phyloP scores from a whole-genome alignment of 2,888 invertebrate genomes.

The Nowickia ferox region DNA sequence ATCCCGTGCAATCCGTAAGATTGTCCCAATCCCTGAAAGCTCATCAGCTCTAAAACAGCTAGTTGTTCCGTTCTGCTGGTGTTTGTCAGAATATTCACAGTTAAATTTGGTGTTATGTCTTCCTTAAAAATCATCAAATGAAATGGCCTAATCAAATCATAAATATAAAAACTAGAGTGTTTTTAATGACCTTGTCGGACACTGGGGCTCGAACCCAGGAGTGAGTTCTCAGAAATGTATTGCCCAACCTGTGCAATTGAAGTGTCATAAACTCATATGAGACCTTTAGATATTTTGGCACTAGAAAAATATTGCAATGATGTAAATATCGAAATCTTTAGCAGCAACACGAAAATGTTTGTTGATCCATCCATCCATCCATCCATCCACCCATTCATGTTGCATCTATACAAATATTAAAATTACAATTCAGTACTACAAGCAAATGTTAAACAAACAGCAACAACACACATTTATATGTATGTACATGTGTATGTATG shows the following conservation, averaged over 20 bases:
- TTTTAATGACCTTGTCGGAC: too few relatives aligned
- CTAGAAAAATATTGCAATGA: slow-evolving; percentile 16
- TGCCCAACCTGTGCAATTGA: background rate
- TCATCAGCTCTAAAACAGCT: too few relatives aligned
- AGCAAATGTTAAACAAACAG: slow-evolving; percentile 30
- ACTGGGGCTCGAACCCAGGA: too few relatives aligned
- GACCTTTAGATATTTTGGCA: slow-evolving; percentile 20
- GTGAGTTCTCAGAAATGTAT: background rate
- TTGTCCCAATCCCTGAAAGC: too few relatives aligned
- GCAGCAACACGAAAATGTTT: slow-evolving; percentile 36
- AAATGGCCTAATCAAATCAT: too few relatives aligned
- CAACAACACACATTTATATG: background rate
- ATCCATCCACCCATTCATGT: slow-evolving; percentile 36
- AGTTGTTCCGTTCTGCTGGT: too few relatives aligned
- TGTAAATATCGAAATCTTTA: slow-evolving; percentile 20
- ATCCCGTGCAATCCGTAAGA: too few relatives aligned
- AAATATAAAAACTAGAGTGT: background rate
- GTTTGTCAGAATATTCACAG: too few relatives aligned
- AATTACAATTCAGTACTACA: slow-evolving; percentile 16
- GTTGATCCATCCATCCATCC: slow-evolving; percentile 31
- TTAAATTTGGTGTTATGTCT: too few relatives aligned
- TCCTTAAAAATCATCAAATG: too few relatives aligned
- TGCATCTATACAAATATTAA: slow-evolving; percentile 9
- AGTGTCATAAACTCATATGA: background rate
- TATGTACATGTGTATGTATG: too few relatives aligned